These are phyloP conservation scores for Cecidostiba fungosa DNA, from an alignment of 2,888 invertebrate species.

Conservation along the genomic window DNA sequence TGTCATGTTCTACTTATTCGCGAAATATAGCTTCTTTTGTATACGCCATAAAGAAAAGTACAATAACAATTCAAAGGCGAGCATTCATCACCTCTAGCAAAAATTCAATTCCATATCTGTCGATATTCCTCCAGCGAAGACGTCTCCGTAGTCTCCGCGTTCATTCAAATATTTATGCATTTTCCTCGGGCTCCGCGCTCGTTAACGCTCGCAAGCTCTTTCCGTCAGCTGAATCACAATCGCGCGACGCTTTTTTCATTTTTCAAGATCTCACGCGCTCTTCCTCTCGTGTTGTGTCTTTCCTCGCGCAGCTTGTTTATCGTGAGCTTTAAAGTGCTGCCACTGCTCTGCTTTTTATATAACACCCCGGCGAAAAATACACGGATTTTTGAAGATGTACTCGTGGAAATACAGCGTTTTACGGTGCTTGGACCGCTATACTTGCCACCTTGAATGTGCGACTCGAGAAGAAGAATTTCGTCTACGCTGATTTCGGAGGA, in stretches of 20 bases:
- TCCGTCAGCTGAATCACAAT: neutral
- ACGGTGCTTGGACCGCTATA: neutral
- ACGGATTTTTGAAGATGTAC: conserved; percentile 20
- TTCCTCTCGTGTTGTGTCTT: neutral
- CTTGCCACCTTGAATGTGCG: neutral
- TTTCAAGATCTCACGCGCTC: neutral
- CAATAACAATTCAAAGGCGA: neutral
- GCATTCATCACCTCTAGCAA: neutral
- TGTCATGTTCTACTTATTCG: too few relatives aligned
- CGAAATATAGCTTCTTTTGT: too few relatives aligned
- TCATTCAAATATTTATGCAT: conserved; percentile 36
- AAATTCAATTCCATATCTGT: neutral
- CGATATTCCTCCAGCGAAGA: neutral
- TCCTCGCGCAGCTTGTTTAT: conserved; percentile 11
- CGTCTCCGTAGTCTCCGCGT: neutral
- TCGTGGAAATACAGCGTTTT: conserved; percentile 7
- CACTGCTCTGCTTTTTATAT: neutral
- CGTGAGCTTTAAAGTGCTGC: conserved; percentile 36
- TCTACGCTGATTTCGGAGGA: neutral
- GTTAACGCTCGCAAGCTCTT: conserved; percentile 9
- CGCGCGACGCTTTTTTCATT: neutral
- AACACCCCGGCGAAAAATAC: conserved; percentile 3
- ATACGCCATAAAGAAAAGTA: too few relatives aligned
- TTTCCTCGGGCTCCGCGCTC: neutral
- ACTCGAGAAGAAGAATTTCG: conserved; percentile 1